Conservation (phyloP, 2,888 invertebrate genomes). For the Tricholauxania praeusta region DNA sequence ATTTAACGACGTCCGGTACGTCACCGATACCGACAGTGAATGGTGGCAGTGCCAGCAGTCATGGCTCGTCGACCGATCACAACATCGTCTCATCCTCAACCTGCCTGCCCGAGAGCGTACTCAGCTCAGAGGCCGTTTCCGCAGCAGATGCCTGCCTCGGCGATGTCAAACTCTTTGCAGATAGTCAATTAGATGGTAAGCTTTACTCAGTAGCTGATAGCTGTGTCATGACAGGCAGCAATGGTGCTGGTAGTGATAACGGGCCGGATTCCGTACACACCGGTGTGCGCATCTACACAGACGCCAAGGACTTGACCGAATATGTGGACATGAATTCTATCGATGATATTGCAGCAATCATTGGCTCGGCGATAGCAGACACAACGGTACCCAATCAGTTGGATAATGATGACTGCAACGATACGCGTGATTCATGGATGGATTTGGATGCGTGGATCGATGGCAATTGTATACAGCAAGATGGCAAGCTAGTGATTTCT, state of each 20-base stretch:
- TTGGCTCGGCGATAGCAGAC: slow-evolving; percentile 90
- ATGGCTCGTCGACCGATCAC: slow-evolving; percentile 71
- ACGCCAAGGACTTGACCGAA: slow-evolving; percentile 66
- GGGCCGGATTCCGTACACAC: slow-evolving; percentile 73
- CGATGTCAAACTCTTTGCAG: slow-evolving; percentile 73
- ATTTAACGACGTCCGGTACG: slow-evolving; percentile 52
- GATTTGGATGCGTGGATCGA: slow-evolving; percentile 90
- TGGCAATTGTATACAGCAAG: slow-evolving; percentile 80
- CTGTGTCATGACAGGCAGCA: slow-evolving; percentile 63
- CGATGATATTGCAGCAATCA: slow-evolving; percentile 87
- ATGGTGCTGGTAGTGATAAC: slow-evolving; percentile 59
- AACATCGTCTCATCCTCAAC: slow-evolving; percentile 82
- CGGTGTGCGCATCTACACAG: slow-evolving; percentile 65
- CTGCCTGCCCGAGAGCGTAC: slow-evolving; percentile 75
- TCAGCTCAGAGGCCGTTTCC: slow-evolving; percentile 63
- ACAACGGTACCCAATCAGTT: slow-evolving; percentile 83
- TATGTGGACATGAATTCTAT: slow-evolving; percentile 78
- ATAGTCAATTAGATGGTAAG: slow-evolving; percentile 70
- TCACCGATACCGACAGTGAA: slow-evolving; percentile 43
- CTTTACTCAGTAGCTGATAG: slow-evolving; percentile 71
- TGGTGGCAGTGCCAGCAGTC: slow-evolving; percentile 50
- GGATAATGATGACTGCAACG: slow-evolving; percentile 79
- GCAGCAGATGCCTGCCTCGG: slow-evolving; percentile 69
- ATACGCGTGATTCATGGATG: slow-evolving; percentile 88
- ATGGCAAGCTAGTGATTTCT: slow-evolving; percentile 75